Evolutionary conservation across 2,113 vertebrate species (phyloP).

Genomic region (Neoarius graeffei): DNA sequence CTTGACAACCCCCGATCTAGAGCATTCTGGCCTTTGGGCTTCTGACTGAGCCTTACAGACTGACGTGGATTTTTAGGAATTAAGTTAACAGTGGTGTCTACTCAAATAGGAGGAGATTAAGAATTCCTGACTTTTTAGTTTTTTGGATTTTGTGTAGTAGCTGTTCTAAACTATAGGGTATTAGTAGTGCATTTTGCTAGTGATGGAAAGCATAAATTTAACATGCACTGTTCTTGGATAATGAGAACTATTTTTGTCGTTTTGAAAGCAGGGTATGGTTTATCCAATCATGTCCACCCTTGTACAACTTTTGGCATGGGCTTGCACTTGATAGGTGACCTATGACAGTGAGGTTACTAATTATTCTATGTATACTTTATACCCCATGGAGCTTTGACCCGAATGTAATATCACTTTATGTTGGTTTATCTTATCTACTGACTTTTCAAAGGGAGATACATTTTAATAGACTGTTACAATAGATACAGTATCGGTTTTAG

Average conservation of each 20-base stretch:
- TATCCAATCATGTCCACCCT: background rate
- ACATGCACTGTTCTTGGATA: background rate
- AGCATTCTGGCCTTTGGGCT: background rate
- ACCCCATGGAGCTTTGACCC: background rate
- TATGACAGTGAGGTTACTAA: too few species aligned
- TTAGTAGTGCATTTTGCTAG: background rate
- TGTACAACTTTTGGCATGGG: background rate
- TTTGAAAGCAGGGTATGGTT: slow-evolving; percentile 10
- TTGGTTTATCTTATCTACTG: background rate
- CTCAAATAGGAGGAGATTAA: background rate
- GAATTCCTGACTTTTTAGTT: background rate
- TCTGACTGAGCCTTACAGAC: background rate
- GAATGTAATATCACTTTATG: background rate
- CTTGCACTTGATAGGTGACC: background rate
- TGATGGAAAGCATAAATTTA: background rate
- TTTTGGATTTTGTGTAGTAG: background rate
- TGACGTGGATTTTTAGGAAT: background rate
- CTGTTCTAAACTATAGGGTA: background rate
- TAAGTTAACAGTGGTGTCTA: background rate
- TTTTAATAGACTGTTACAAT: background rate
- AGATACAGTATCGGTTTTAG: background rate
- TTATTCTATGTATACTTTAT: slow-evolving; percentile 2
- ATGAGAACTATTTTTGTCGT: background rate
- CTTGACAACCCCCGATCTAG: background rate
- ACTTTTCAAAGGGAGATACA: background rate